Evolutionary conservation across 2,797 vertebrate species (phyloP).

Genomic region (Notoglanidium macrostoma): DNA sequence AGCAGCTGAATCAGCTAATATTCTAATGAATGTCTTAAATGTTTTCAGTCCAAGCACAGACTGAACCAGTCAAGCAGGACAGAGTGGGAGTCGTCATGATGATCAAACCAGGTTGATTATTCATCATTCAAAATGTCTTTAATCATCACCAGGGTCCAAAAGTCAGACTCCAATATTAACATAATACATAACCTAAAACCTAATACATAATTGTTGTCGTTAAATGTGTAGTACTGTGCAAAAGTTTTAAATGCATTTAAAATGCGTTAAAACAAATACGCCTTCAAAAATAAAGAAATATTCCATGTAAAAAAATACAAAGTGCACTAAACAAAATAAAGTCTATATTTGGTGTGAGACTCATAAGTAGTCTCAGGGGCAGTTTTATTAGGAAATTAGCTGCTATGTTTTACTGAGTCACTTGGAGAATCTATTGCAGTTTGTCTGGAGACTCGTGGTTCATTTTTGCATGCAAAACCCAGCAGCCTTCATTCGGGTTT

Average conservation of each 20-base stretch:
- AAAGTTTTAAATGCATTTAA: neutral
- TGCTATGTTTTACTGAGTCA: neutral
- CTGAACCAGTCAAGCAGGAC: neutral
- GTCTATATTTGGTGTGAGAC: neutral
- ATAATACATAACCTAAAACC: neutral
- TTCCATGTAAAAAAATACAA: neutral
- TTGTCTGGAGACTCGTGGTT: neutral
- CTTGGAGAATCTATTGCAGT: neutral
- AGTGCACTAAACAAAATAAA: neutral
- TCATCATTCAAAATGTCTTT: neutral
- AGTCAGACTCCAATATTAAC: neutral
- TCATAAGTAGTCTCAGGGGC: neutral
- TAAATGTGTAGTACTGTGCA: neutral
- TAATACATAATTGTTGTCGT: neutral
- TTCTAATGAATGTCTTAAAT: neutral
- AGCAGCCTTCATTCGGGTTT: neutral
- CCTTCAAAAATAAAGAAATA: neutral
- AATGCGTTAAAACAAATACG: neutral
- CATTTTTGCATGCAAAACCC: neutral
- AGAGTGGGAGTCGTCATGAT: neutral
- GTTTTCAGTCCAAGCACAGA: neutral
- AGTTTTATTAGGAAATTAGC: neutral
- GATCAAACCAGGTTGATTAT: slow-evolving; percentile 28
- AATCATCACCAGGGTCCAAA: neutral
- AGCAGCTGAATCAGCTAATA: neutral